Evolutionary conservation across 1,140 invertebrate genomes (phyloP), one percentile per base, ranked within the genome.

Genomic region (Leptinotarsa texana): DNA sequence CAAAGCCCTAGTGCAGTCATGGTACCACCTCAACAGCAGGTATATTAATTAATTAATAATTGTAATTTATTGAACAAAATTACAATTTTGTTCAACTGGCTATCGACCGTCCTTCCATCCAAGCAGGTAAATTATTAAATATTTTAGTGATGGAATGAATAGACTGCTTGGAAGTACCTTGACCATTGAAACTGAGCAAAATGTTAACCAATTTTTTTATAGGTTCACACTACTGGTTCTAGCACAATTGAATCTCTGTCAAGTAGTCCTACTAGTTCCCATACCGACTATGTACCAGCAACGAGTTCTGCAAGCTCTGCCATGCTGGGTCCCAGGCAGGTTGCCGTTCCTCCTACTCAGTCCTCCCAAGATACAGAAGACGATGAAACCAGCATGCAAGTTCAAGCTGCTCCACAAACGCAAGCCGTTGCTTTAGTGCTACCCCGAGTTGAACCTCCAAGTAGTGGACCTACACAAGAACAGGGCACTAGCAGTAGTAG

Each of bases 391-490:
- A 81, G 74, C 73, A 77, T 83, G 63, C 83, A 83, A 71, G 79
- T 83, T 62, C 73, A 75, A 47, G 27, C 70, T 13, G 78, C 84
- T 84, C 81, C 82, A 85, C 82, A 90, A 75, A 89, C 89, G 49
- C 89, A 93, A 86, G 91, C 92, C 1, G 92, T 93, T 0, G 93
- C 93, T 0, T 81, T 94, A 15, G 92, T 93, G 0, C 89, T 92
- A 76, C 93, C 93, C 1, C 86, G 92, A 69, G 90, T 94, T 18
- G 92, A 93, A 79, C 84, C 82, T 47, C 83, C 84, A 27, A 78
- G 79, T 49, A 76, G 78, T 62, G 70, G 81, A n/a, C 79, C 80
- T 18, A 82, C 80, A 69, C 82, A 83, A 74, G 85, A 80, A 66
- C 82, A 79, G 27, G 81, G 79, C 70, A 84, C 80, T 47, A 84